Evolutionary conservation across 1,140 invertebrate genomes (phyloP).

Genomic region (honey bee (Apis mellifera)): Amel_HAv3.1 CM009942.2:8227001-8227500

Average conservation of each 20-base stretch:
- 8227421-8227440: background rate
- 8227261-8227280: background rate
- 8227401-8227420: background rate
- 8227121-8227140: background rate
- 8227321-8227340: constrained; percentile 34
- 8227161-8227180: constrained; percentile 19
- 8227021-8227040: constrained; percentile 63
- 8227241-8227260: constrained; percentile 26
- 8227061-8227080: constrained; percentile 18
- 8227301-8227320: constrained; percentile 41
- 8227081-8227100: constrained; percentile 13
- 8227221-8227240: constrained; percentile 3
- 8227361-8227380: background rate
- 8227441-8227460: background rate
- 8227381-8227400: background rate
- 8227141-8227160: background rate
- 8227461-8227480: background rate
- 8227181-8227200: background rate
- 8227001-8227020: constrained; percentile 67
- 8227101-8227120: background rate
- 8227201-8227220: background rate
- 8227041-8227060: constrained; percentile 49
- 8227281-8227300: background rate
- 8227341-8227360: constrained; percentile 48
- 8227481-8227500: constrained; percentile 47